Conservation (phyloP, 2,888 invertebrate species). For the Agonopterix subpropinquella region DNA sequence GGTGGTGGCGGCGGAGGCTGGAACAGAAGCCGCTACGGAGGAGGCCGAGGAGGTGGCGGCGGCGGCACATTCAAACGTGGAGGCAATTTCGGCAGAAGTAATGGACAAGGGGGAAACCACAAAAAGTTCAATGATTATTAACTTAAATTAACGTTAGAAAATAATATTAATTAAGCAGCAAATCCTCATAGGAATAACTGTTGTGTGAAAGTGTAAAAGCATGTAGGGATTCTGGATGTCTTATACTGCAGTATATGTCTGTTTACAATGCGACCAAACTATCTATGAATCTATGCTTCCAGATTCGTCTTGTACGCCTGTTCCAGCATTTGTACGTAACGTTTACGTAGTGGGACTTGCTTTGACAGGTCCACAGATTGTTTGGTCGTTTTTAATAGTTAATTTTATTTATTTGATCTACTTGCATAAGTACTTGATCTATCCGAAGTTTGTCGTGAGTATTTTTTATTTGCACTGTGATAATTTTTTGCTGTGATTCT, state of each 20-base stretch:
- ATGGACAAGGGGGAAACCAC: conserved; percentile 54
- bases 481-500: conserved; percentile 55
- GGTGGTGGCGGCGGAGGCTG: conserved; percentile 78
- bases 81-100: conserved; percentile 58
- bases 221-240: conserved; percentile 32
- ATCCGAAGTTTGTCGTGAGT: conserved; percentile 27
- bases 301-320: too few species aligned
- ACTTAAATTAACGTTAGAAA: conserved; percentile 23
- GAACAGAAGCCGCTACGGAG: conserved; percentile 70
- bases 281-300: too few species aligned
- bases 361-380: too few species aligned
- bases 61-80: conserved; percentile 70
- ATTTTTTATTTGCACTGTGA: conserved; percentile 62
- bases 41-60: conserved; percentile 60
- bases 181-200: conserved; percentile 59
- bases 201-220: conserved; percentile 41
- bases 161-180: conserved; percentile 25
- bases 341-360: too few species aligned
- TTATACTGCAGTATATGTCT: conserved; percentile 35
- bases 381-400: conserved; percentile 14
- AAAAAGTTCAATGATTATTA: conserved; percentile 65
- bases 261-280: background rate
- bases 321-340: too few species aligned
- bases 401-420: conserved; percentile 35
- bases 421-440: conserved; percentile 22